Evolutionary conservation across 2,888 invertebrate genomes (phyloP), one percentile per base, ranked within the genome.

Genomic region (Ptilodon capucinus): DNA sequence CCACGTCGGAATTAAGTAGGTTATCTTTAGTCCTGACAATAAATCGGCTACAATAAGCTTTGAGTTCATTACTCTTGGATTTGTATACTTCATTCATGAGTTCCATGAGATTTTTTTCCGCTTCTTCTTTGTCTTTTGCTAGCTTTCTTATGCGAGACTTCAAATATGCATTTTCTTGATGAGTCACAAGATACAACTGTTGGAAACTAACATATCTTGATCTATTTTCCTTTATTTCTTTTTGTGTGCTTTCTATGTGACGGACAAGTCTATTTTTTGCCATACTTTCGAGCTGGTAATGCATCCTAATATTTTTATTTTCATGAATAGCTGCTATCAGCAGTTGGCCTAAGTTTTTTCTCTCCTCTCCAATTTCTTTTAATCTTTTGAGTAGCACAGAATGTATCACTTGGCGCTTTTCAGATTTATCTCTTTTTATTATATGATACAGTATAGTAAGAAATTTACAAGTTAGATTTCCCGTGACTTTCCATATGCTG

Each of bases 91-190:
- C 74, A 51, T 79, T 83, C 25, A 88, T 70, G 30, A 91, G 61
- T 35, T 56, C 65, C 55, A 82, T 64, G 0, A 88, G 60, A 54
- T 82, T 83, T 47, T 69, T 80, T 54, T 85, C 83, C 0, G 74
- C 71, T 11, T 78, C 73, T 16, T 79, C 74, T 57, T 84, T 90
- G 46, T 86, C 82, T 50, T 70, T 65, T 2, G 57, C 64, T 0
- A 90, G 47, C 66, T 82, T 84, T 42, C 67, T 70, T 28, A 90
- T 41, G 2, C 81, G 74, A 21, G 66, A 68, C 60, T 83, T 86
- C 16, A 90, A 58, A 59, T 78, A 84, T 35, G 65, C 54, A 59
- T 89, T 91, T 71, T 90, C 90, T 67, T 86, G 83, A 21, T 83
- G 76, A 1, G 85, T 81, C 1, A 78, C 59, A 19, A 82, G 54